Conservation (phyloP, 1,140 invertebrate species). For the Drosophila malerkotliana region DNA sequence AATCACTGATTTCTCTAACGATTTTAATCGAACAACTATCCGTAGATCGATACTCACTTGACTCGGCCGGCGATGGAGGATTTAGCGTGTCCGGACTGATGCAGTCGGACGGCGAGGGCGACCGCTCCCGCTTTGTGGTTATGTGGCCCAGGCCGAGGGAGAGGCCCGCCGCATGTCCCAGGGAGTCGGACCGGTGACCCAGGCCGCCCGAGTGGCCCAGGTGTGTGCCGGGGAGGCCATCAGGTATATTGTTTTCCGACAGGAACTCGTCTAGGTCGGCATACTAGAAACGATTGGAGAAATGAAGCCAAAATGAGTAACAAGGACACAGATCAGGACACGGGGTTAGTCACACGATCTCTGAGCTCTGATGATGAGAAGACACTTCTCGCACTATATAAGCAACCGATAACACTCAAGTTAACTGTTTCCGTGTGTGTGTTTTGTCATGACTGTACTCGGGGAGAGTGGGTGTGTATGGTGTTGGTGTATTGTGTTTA, state of each 20-base stretch:
- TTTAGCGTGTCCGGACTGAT: conserved; percentile 93
- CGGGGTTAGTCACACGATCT: conserved; percentile 40
- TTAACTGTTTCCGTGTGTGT: conserved; percentile 41
- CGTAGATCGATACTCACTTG: conserved; percentile 87
- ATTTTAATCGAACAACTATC: conserved; percentile 18
- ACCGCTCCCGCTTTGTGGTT: conserved; percentile 90
- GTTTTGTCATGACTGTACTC: conserved; percentile 51
- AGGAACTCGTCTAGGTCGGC: conserved; percentile 98
- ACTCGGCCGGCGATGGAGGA: conserved; percentile 93
- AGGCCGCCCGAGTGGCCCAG: conserved; percentile 85
- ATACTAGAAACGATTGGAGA: conserved; percentile 86
- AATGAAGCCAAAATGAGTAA: conserved; percentile 74
- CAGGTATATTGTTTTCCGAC: conserved; percentile 95
- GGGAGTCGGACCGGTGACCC: conserved; percentile 84
- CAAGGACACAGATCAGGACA: neutral
- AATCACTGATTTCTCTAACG: conserved; percentile 12
- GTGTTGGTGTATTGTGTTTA: conserved; percentile 3
- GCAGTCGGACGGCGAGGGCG: conserved; percentile 92
- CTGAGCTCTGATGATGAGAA: conserved; percentile 69
- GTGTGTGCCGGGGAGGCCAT: conserved; percentile 88
- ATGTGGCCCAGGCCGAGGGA: conserved; percentile 85
- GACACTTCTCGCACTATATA: conserved; percentile 73
- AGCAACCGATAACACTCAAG: conserved; percentile 59
- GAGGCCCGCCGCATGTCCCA: conserved; percentile 85
- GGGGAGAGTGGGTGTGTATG: neutral